Conservation (phyloP, 2,888 invertebrate genomes). For the Dasysyrphus tricinctus region DNA sequence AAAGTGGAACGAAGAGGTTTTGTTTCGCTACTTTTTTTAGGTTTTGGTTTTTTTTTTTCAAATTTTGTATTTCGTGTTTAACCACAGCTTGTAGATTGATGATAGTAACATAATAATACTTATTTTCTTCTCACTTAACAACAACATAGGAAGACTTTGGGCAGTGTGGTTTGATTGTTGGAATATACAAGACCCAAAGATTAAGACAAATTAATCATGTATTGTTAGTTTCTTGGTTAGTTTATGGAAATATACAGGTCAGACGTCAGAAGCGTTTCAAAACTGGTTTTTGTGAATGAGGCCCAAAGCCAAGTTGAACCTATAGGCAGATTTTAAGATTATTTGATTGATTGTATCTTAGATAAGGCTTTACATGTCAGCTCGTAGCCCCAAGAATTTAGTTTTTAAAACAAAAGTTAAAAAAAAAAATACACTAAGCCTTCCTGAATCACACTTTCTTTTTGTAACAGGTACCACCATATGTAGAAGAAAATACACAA, state of each 20-base stretch:
- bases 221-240: no score
- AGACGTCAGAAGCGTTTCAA: neutral
- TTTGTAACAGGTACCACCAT: no score
- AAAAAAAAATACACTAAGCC: no score
- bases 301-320: neutral
- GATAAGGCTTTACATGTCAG: no score
- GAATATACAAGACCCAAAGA: neutral
- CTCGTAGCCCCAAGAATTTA: no score
- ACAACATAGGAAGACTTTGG: slow-evolving; percentile 17
- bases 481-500: no score
- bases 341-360: no score
- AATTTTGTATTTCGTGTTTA: slow-evolving; percentile 48
- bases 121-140: slow-evolving; percentile 62
- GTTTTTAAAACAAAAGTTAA: no score
- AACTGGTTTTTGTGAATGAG: neutral
- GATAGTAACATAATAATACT: slow-evolving; percentile 70
- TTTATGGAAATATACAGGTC: neutral
- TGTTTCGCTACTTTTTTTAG: slow-evolving; percentile 6
- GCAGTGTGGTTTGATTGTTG: slow-evolving; percentile 34
- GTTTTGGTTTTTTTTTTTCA: neutral
- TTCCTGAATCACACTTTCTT: no score
- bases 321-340: no score
- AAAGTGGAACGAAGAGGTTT: slow-evolving; percentile 66
- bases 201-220: slow-evolving; percentile 3
- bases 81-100: slow-evolving; percentile 71